Base-by-base conservation (phyloP, 2,888 invertebrate species). In the Eupithecia subumbrata region DNA sequence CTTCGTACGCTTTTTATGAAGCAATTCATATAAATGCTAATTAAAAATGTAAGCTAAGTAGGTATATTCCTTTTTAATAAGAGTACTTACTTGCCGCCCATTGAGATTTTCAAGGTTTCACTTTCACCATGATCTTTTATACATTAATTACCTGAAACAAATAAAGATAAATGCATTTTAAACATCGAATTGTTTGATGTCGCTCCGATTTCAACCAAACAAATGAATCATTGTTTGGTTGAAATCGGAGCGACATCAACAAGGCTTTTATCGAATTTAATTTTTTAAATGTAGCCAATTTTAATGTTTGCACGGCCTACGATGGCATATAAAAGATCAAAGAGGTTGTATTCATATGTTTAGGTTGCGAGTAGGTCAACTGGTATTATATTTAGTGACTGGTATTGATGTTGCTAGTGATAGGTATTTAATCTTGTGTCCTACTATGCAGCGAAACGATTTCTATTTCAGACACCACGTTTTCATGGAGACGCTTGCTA, bases 121-220 rank as follows among this genome's bases (percentile, higher is more conserved):
- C 18, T 34, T 14, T 25, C 8, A 64, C 30, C 14, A 22, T n/a
- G 14, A 43, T 40, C 25, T 40, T 40, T 43, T 14, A 14, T n/a
- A 22, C 67, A 2, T 67, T 43, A 5, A 73, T 74, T 79, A 80
- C 80, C 80, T 80, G 80, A 73, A 80, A 80, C 76, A 76, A 80
- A 74, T 69, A 71, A n/a, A 56, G 4, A 16, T 5, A 43, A 7
- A 43, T 43, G 63, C 14, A 11, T 56, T 56, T 56, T 1, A 56
- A 22, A 22, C 4, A 11, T 56, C 52, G 52, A 56, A 22, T 22
- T 0, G 18, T n/a, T n/a, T n/a, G n/a, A n/a, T n/a, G n/a, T n/a
- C n/a, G n/a, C n/a, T n/a, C n/a, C n/a, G n/a, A n/a, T n/a, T n/a
- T n/a, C n/a, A n/a, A n/a, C n/a, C n/a, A n/a, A n/a, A n/a, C n/a